phyloP scores from a whole-genome alignment of 2,888 invertebrate genomes.

The Agelastica alni region DNA sequence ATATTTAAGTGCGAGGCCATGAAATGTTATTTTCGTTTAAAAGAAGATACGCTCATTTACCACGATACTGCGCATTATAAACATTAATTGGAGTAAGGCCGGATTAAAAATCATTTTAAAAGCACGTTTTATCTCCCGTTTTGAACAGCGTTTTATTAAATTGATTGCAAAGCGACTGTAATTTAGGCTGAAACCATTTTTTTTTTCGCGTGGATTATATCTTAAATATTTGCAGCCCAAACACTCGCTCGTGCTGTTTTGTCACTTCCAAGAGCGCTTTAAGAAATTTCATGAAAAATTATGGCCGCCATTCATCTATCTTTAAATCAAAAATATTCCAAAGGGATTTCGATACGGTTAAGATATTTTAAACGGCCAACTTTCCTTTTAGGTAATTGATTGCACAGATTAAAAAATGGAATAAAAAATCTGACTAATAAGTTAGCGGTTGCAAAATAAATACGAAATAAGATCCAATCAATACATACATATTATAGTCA shows the following conservation, averaged over 20 bases:
- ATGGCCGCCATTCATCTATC: background rate
- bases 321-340: too few relatives aligned
- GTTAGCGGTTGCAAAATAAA: too few relatives aligned
- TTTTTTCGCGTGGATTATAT: constrained; percentile 5
- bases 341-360: background rate
- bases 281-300: constrained; percentile 1
- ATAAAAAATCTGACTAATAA: too few relatives aligned
- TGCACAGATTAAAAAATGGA: too few relatives aligned
- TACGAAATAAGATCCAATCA: too few relatives aligned
- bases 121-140: background rate
- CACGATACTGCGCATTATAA: too few relatives aligned
- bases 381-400: too few relatives aligned
- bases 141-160: constrained; percentile 1
- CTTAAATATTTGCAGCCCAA: background rate
- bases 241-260: background rate
- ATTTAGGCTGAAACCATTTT: background rate
- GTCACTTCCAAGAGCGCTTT: constrained; percentile 1
- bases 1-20: too few relatives aligned
- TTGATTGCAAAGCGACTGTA: background rate
- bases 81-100: background rate
- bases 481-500: too few relatives aligned
- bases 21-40: too few relatives aligned
- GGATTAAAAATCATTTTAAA: background rate
- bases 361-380: background rate
- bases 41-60: too few relatives aligned